Base-by-base conservation (phyloP, 37 sponge, comb jelly and placozoan species). In the Spongilla lacustris region DNA sequence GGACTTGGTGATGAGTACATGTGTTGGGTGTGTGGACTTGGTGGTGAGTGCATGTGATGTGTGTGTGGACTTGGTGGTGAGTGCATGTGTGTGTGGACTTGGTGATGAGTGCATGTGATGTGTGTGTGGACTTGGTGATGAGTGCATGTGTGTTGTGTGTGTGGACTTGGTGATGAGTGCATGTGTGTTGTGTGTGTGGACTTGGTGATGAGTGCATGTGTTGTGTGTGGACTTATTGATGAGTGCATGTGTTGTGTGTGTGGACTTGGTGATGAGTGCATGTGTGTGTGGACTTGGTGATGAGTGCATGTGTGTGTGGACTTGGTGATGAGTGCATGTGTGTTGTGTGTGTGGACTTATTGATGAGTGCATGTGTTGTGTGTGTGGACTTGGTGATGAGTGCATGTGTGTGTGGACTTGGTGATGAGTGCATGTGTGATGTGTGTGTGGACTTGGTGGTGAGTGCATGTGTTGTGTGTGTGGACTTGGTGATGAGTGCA, bases 401-500 rank as follows among this genome's bases (percentile, higher is more conserved):
- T 19, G 19, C 19, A 58, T 6, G 58, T 58, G 58, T 58, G 58
- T 6, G 21, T 46, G 46, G n/a, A n/a, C n/a, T n/a, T n/a, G n/a
- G n/a, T n/a, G n/a, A n/a, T n/a, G n/a, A n/a, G n/a, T 81, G 83
- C 46, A 34, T 68, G 72, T n/a, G n/a, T n/a, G n/a, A n/a, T 72
- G 41, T 72, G 74, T 83, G 73, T 49, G 74, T 72, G 74, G 13
- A 46, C 8, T 4, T 83, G 83, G 3, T 3, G 6, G 23, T 83
- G 73, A 29, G 66, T 49, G 74, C 10, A 48, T 83, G 41, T 83
- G 67, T 50, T 83, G 83, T 83, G 84, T 83, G 48, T 50, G 48
- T 73, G 74, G 8, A 50, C 71, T 36, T 83, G 74, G 24, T 27
- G 31, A 66, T 83, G 74, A 29, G 46, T 72, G 74, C 73, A 27